Evolutionary conservation across 2,888 invertebrate species (phyloP).

Genomic region (Cetonia aurata): DNA sequence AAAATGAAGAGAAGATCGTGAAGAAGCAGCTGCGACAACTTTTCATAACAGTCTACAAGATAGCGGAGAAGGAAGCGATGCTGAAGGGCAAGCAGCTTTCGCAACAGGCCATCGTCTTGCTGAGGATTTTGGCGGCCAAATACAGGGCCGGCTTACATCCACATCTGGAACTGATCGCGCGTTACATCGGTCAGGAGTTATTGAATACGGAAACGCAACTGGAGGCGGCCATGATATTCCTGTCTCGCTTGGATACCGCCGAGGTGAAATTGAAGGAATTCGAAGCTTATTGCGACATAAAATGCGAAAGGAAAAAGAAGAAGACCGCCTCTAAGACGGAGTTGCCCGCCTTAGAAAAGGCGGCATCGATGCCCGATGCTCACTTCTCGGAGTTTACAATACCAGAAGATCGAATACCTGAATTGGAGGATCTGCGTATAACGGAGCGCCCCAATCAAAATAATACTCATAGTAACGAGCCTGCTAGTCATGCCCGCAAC

Average conservation of each 20-base stretch:
- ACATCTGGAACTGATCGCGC: constrained; percentile 58
- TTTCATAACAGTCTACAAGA: constrained; percentile 55
- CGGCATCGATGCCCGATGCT: neutral
- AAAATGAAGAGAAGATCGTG: constrained; percentile 56
- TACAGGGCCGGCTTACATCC: constrained; percentile 57
- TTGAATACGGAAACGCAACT: constrained; percentile 55
- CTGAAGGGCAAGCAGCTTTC: constrained; percentile 47
- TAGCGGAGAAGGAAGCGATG: constrained; percentile 55
- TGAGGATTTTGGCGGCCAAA: constrained; percentile 56
- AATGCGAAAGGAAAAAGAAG: constrained; percentile 47
- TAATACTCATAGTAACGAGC: too few relatives aligned
- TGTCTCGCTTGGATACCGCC: constrained; percentile 56
- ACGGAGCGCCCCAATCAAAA: too few relatives aligned
- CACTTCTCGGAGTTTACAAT: too few relatives aligned
- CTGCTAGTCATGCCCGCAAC: too few relatives aligned
- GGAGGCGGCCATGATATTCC: constrained; percentile 59
- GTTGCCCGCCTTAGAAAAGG: neutral
- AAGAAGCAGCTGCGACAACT: constrained; percentile 56
- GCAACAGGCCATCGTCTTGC: constrained; percentile 50
- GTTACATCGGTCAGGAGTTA: constrained; percentile 58
- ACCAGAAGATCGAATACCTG: neutral
- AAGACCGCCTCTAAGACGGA: neutral
- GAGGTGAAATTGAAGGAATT: constrained; percentile 56
- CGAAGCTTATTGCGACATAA: constrained; percentile 56
- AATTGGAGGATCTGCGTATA: neutral